Evolutionary conservation across 2,797 vertebrate species (phyloP), one percentile per base, ranked within the genome.

Genomic region (Neopelma chrysocephalum): DNA sequence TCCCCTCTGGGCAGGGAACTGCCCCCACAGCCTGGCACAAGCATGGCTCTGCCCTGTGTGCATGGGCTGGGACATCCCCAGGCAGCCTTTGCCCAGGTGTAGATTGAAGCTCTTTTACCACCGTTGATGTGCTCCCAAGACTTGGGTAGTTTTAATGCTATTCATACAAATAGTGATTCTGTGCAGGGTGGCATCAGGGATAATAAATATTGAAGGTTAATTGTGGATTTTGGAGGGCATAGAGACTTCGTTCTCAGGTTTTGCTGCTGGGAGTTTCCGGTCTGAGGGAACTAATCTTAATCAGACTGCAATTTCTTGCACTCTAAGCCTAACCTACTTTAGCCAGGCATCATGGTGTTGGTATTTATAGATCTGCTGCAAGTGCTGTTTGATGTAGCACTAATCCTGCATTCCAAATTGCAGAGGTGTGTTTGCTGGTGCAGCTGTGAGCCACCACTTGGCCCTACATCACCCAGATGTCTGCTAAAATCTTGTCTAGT

Each of bases 341-440:
- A 79, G 45, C 47, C 65, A 62, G 79, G 38, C 15, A 5, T 73
- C 1, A 2, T 12, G 34, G 38, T 26, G 32, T 53, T 51, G 20
- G 68, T 82, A 87, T 90, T 95, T 92, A 79, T 87, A 84, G 93
- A 31, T 45, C 43, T 36, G 53, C 45, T 90, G 73, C 31, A n/a
- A 16, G 70, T 32, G 42, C 66, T 69, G 57, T 43, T 73, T 64
- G 40, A 27, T 60, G 64, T 23, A 25, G 23, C 45, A 12, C 2
- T 3, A 31, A 17, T 57, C 48, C 29, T 16, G 15, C 16, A 29
- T 10, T 64, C 21, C 82, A 17, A 14, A 34, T 31, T n/a, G 10
- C 3, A 2, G 83, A 54, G 38, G 11, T 82, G 71, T 27, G 54
- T 34, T 27, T 68, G 51, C n/a, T 70, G 27, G 18, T 53, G 72